Conservation (phyloP, 2,113 vertebrate species). For the Drymodes brunneopygia region DNA sequence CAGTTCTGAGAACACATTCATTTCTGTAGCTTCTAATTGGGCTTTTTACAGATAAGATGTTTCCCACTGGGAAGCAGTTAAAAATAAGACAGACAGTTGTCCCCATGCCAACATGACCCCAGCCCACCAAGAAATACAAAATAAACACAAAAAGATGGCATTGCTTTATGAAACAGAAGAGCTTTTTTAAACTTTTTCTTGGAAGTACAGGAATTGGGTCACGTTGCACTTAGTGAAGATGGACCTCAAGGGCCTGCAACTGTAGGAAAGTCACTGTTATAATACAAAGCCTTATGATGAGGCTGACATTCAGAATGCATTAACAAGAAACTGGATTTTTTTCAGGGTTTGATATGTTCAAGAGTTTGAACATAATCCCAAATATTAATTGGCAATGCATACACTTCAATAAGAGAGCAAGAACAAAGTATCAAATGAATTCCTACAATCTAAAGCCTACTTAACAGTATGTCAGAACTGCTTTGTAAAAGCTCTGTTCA, state of each 20-base stretch:
- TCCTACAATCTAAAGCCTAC: neutral
- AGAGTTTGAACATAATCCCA: neutral
- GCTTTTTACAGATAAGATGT: neutral
- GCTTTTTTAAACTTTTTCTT: neutral
- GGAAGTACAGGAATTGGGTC: neutral
- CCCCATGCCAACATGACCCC: neutral
- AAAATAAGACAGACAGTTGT: neutral
- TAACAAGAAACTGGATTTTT: neutral
- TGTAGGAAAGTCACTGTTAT: neutral
- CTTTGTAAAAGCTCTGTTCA: neutral
- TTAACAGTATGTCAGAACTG: neutral
- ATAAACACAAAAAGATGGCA: constrained; percentile 1
- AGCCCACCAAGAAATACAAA: constrained; percentile 27
- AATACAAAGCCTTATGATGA: neutral
- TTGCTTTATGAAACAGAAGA: neutral
- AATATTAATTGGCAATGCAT: neutral
- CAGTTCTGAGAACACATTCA: constrained; percentile 1
- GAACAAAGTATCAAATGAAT: neutral
- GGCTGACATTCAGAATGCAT: neutral
- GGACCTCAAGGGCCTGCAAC: neutral
- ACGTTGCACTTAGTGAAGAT: neutral
- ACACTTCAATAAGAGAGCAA: neutral
- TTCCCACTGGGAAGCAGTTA: constrained; percentile 19
- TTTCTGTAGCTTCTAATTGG: constrained; percentile 23
- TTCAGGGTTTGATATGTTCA: neutral